These are phyloP conservation scores for Sternarchorhynchus goeldii DNA, from an alignment of 2,797 vertebrate genomes.

Conservation along the genomic window DNA sequence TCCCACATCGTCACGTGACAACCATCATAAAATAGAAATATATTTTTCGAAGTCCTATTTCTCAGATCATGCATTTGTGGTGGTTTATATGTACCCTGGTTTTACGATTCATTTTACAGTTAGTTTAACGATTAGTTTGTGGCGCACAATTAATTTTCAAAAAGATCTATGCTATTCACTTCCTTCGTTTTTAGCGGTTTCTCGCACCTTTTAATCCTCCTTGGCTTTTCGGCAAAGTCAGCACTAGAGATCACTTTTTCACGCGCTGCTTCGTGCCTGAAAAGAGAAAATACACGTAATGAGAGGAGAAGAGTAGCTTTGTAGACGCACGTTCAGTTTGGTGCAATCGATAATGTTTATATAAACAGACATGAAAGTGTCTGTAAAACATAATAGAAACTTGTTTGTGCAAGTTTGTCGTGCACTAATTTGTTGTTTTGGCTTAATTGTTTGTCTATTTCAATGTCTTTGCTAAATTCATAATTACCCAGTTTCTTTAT, in stretches of 20 bases:
- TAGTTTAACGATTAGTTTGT: too few relatives aligned
- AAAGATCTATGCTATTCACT: constrained; percentile 38
- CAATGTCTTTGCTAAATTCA: neutral
- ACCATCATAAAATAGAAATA: neutral
- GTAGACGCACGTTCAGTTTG: neutral
- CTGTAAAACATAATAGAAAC: constrained; percentile 49
- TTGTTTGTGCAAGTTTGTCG: constrained; percentile 55
- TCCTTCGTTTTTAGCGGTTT: constrained; percentile 30
- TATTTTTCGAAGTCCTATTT: constrained; percentile 21
- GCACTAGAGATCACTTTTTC: constrained; percentile 57
- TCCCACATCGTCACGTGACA: neutral
- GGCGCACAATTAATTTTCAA: constrained; percentile 52
- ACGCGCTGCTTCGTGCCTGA: constrained; percentile 59
- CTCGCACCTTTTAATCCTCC: constrained; percentile 79
- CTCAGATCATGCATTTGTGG: constrained; percentile 32
- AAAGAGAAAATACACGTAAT: constrained; percentile 31
- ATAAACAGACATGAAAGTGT: constrained; percentile 38
- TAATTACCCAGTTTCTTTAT: constrained; percentile 59
- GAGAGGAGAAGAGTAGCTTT: neutral
- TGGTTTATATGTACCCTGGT: constrained; percentile 52
- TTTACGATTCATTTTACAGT: too few relatives aligned
- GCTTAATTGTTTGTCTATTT: constrained; percentile 9
- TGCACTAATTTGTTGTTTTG: constrained; percentile 22
- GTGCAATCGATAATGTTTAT: constrained; percentile 31
- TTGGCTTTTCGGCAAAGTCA: constrained; percentile 61